Evolutionary conservation across 2,797 vertebrate species (phyloP).

Genomic region (Arnoldichthys spilopterus): DNA sequence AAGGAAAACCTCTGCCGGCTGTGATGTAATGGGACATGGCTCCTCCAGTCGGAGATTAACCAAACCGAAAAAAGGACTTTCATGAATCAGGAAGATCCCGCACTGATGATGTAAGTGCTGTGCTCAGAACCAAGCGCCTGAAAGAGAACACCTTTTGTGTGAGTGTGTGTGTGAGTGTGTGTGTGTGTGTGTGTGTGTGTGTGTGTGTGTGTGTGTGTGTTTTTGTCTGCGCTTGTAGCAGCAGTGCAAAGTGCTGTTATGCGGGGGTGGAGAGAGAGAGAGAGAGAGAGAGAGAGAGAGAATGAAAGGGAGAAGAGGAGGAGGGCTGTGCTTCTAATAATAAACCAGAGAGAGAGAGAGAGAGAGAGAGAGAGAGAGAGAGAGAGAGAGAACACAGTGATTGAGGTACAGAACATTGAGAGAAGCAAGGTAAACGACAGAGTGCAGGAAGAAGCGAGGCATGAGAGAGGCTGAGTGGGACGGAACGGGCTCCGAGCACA

Average conservation of each 20-base stretch:
- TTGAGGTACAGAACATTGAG: constrained; percentile 50
- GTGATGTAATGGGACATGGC: constrained; percentile 24
- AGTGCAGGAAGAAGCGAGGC: constrained; percentile 1
- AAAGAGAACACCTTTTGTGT: constrained; percentile 45
- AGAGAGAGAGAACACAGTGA: constrained; percentile 51
- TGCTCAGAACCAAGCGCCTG: constrained; percentile 4
- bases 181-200: constrained; percentile 33
- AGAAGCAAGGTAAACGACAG: constrained; percentile 27
- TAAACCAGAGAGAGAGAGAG: constrained; percentile 44
- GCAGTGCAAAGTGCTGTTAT: constrained; percentile 43
- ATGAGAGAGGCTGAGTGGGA: not conserved
- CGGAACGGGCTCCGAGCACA: not conserved
- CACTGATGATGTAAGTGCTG: constrained; percentile 38
- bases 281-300: constrained; percentile 43
- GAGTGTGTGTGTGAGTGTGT: constrained; percentile 29
- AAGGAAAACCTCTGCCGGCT: not conserved
- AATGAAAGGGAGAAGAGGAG: constrained; percentile 38
- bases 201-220: constrained; percentile 35
- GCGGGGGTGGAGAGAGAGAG: constrained; percentile 34
- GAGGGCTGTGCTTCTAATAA: constrained; percentile 55
- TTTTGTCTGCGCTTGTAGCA: constrained; percentile 33
- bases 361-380: too few relatives aligned
- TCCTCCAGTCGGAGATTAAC: not conserved
- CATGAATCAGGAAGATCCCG: constrained; percentile 36
- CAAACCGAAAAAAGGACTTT: constrained; percentile 10